Conservation (phyloP, 2,113 vertebrate species). For the Ploceus nigricollis region DNA sequence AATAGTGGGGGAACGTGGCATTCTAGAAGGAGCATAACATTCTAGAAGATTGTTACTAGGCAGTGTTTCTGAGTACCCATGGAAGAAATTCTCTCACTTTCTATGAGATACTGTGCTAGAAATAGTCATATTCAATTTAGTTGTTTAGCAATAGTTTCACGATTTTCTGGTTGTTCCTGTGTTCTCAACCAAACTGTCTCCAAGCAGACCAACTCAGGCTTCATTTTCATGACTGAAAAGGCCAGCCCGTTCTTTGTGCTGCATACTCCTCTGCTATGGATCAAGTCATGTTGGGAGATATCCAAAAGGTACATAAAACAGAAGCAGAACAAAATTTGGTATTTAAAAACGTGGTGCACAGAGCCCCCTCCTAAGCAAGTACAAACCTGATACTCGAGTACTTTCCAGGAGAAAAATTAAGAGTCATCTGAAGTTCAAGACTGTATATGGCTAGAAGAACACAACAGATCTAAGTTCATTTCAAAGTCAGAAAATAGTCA, state of each 20-base stretch:
- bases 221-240: not conserved
- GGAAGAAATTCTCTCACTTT: not conserved
- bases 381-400: not conserved
- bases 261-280: not conserved
- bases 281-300: not conserved
- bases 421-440: slow-evolving; percentile 13
- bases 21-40: not conserved
- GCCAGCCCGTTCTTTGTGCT: not conserved
- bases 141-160: not conserved
- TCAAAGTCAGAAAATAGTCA: not conserved
- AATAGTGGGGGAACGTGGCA: not conserved
- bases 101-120: not conserved
- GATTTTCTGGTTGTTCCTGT: not conserved
- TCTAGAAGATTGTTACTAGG: not conserved
- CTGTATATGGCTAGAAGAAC: not conserved
- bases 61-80: not conserved
- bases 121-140: not conserved
- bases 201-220: not conserved
- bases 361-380: not conserved
- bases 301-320: not conserved
- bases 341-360: not conserved
- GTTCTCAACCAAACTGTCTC: not conserved
- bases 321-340: not conserved
- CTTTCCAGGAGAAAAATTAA: not conserved
- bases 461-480: not conserved